Evolutionary conservation across 2,113 vertebrate species (phyloP).

Genomic region (Heloderma charlesbogerti): DNA sequence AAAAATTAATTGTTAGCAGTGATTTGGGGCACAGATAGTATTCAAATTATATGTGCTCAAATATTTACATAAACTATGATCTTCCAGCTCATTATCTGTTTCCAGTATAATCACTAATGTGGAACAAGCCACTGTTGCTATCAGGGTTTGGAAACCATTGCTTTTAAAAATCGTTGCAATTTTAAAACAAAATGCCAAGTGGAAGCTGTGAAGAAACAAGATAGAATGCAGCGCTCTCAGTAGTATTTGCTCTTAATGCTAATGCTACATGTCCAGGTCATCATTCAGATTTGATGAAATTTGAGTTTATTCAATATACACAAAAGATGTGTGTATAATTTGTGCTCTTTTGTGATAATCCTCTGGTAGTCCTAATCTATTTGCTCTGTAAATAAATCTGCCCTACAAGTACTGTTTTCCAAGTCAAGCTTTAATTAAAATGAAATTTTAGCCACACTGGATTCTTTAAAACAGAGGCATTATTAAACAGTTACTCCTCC

Average conservation of each 20-base stretch:
- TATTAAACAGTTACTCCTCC: background rate
- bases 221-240: background rate
- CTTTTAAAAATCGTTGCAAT: background rate
- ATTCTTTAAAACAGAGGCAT: background rate
- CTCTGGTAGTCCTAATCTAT: background rate
- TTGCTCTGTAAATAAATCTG: background rate
- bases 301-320: background rate
- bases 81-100: background rate
- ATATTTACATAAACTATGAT: background rate
- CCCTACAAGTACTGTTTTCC: background rate
- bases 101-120: background rate
- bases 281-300: background rate
- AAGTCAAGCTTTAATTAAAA: background rate
- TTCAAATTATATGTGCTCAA: background rate
- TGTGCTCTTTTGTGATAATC: background rate
- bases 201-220: background rate
- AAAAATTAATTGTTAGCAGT: background rate
- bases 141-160: background rate
- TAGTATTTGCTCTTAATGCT: slow-evolving; percentile 13
- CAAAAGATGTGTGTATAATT: background rate
- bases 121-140: background rate
- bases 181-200: background rate
- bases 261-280: background rate
- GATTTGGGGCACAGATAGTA: background rate
- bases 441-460: background rate